Conservation (phyloP, 53 echinoderm and acorn worm genomes). For the Patiria pectinifera region DNA sequence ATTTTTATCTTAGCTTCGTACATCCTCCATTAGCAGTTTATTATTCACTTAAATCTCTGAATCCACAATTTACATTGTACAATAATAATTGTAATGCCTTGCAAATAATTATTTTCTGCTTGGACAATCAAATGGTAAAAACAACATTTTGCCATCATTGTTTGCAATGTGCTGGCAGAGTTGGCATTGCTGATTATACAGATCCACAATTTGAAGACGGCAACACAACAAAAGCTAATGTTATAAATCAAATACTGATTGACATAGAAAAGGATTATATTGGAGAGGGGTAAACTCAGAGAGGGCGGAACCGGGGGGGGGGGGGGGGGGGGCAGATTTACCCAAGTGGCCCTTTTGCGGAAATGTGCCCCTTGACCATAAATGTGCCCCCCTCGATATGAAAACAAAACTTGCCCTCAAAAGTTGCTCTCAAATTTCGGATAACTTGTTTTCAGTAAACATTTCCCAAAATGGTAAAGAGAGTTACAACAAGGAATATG, state of each 20-base stretch:
- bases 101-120: not conserved
- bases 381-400: too few species aligned
- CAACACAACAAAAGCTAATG: not conserved
- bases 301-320: too few species aligned
- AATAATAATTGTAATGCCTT: constrained; percentile 12
- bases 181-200: not conserved
- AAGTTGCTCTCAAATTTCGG: too few species aligned
- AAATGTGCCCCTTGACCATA: too few species aligned
- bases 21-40: constrained; percentile 53
- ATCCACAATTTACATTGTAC: constrained; percentile 61
- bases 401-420: too few species aligned
- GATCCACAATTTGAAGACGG: not conserved
- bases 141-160: not conserved
- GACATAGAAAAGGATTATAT: not conserved
- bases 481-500: too few species aligned
- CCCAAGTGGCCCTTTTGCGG: too few species aligned
- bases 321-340: too few species aligned
- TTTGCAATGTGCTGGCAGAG: not conserved
- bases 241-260: not conserved
- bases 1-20: not conserved
- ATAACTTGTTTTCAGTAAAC: too few species aligned
- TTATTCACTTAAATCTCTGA: constrained; percentile 20
- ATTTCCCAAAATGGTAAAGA: too few species aligned
- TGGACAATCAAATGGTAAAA: constrained; percentile 6
- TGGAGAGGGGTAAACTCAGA: not conserved